Conservation (phyloP, 1,140 invertebrate genomes). For the Ceratosolen solmsi region DNA sequence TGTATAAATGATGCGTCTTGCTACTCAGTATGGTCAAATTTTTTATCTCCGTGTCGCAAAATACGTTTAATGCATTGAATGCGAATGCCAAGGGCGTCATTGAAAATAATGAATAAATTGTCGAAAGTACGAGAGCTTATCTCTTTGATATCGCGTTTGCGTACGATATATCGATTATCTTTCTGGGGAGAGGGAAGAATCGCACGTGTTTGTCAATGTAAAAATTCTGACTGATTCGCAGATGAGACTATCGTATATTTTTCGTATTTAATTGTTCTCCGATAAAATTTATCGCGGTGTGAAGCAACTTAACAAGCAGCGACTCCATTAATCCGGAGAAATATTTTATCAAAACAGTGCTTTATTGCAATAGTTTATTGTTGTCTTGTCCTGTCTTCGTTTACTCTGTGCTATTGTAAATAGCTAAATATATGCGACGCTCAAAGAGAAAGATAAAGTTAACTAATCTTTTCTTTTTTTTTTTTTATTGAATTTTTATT, state of each 20-base stretch:
- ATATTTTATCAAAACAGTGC: conserved; percentile 1
- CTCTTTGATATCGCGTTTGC: not conserved
- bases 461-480: not conserved
- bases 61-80: not conserved
- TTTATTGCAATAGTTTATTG: conserved; percentile 28
- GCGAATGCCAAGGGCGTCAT: too few relatives aligned
- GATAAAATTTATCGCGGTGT: conserved; percentile 1
- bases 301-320: not conserved
- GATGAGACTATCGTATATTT: not conserved
- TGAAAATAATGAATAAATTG: not conserved
- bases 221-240: not conserved
- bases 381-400: conserved; percentile 34
- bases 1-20: not conserved
- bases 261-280: not conserved
- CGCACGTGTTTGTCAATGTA: not conserved
- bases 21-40: not conserved
- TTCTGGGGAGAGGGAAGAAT: not conserved
- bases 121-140: conserved; percentile 8
- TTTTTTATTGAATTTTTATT: too few relatives aligned
- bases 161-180: not conserved
- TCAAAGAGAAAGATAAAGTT: conserved; percentile 4
- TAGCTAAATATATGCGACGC: conserved; percentile 5
- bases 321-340: not conserved
- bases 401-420: conserved; percentile 4
- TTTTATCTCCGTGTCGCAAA: not conserved